Evolutionary conservation across 2,113 vertebrate genomes (phyloP), one percentile per base, ranked within the genome.

Genomic region (Aptenodytes patagonicus): DNA sequence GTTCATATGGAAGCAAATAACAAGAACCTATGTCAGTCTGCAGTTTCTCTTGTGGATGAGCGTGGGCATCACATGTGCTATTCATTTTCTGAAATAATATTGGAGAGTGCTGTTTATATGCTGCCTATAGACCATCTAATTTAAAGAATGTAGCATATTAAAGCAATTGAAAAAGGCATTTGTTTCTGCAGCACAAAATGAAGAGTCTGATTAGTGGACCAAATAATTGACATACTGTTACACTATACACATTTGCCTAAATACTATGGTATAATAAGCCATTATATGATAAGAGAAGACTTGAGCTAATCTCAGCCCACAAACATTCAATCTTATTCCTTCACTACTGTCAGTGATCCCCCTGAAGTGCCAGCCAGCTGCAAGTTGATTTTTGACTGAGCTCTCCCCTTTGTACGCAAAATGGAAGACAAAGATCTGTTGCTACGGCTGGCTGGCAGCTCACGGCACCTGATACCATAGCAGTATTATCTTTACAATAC

Each of bases 1-100:
- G 46, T 13, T 96, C 80, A 36, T 68, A 88, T 40, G 54, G 79
- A 96, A 94, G 51, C 51, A 95, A 94, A 70, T 70, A 91, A 88
- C 88, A 88, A 79, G 89, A 91, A 44, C 54, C 78, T 46, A 19
- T 47, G 47, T 49, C 75, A 60, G 44, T 44, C 87, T 47, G n/a
- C 81, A 87, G 40, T 86, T 94, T 73, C 55, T 82, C 44, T 60
- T 36, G 64, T 14, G 75, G 44, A 90, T 69, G 64, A 85, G 62
- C 2, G 3, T 16, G 69, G 89, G 64, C 82, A 91, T 58, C 83
- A 76, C 73, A 87, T 2, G 4, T 93, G 66, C 75, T 93, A 65
- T 81, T 83, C 60, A 78, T 92, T 89, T 94, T 66, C 89, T 78
- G 80, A 84, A 83, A 87, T 79, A 95, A 40, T 58, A 62, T 5